A percentile compares a stretch with the other conserved stretches of the same genome.
phyloP scores from a whole-genome alignment of 1,140 invertebrate species.

The Magallana ariakensis region DNA sequence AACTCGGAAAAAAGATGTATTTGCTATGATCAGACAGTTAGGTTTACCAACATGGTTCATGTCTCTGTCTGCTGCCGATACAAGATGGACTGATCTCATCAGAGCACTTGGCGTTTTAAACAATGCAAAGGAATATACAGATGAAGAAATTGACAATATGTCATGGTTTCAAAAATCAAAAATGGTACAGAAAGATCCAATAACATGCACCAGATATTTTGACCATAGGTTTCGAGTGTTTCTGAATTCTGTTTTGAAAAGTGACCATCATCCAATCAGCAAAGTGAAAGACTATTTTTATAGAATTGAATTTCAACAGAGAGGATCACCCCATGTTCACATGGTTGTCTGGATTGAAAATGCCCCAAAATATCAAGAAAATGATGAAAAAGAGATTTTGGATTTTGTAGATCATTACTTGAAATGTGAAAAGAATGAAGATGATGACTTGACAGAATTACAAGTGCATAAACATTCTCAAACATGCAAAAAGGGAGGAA shows the following conservation, averaged over 20 bases:
- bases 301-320: constrained; percentile 53
- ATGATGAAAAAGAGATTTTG: too few relatives aligned
- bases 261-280: background rate
- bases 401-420: too few relatives aligned
- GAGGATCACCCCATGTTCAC: constrained; percentile 29
- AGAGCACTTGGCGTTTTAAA: constrained; percentile 5
- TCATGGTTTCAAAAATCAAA: constrained; percentile 29
- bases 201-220: constrained; percentile 41
- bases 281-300: background rate
- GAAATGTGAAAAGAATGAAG: too few relatives aligned
- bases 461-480: too few relatives aligned
- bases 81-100: constrained; percentile 51
- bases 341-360: too few relatives aligned
- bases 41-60: constrained; percentile 58
- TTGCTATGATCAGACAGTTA: constrained; percentile 65
- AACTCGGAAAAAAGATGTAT: constrained; percentile 58
- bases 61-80: constrained; percentile 57
- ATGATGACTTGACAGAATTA: too few relatives aligned
- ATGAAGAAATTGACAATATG: constrained; percentile 37
- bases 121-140: background rate
- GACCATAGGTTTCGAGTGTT: background rate
- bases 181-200: constrained; percentile 45
- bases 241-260: constrained; percentile 36
- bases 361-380: too few relatives aligned
- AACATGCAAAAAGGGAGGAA: too few relatives aligned